These are phyloP conservation scores for Heliconius ethilla DNA, from an alignment of 2,888 invertebrate genomes.

Conservation along the genomic window DNA sequence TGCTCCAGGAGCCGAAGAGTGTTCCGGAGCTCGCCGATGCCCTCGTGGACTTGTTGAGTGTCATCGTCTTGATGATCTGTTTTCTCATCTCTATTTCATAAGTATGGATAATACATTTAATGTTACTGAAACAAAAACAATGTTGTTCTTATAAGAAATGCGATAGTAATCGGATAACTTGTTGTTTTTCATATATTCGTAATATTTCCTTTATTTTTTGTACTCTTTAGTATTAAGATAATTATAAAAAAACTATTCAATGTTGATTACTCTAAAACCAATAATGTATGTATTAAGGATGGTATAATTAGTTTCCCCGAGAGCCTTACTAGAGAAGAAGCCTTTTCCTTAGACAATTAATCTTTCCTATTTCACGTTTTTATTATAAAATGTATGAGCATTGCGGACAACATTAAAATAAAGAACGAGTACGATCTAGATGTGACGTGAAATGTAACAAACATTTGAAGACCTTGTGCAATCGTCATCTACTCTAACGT, in stretches of 20 bases:
- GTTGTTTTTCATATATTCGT: slow-evolving; percentile 82
- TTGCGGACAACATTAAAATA: slow-evolving; percentile 52
- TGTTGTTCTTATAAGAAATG: slow-evolving; percentile 81
- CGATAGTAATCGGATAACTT: slow-evolving; percentile 78
- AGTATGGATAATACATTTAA: slow-evolving; percentile 71
- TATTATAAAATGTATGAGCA: slow-evolving; percentile 52
- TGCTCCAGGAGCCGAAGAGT: slow-evolving; percentile 40
- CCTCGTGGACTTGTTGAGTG: slow-evolving; percentile 47
- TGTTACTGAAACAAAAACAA: slow-evolving; percentile 80
- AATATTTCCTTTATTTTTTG: slow-evolving; percentile 83
- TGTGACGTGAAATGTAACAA: slow-evolving; percentile 35
- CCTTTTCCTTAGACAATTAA: slow-evolving; percentile 78
- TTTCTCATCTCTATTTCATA: slow-evolving; percentile 66
- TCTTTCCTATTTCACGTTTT: slow-evolving; percentile 53
- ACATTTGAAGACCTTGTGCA: slow-evolving; percentile 41
- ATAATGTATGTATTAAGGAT: slow-evolving; percentile 77
- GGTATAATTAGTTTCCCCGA: slow-evolving; percentile 79
- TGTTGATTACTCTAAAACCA: slow-evolving; percentile 82
- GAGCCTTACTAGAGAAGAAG: slow-evolving; percentile 77
- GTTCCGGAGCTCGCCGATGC: slow-evolving; percentile 44
- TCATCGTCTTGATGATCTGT: slow-evolving; percentile 54
- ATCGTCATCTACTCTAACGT: slow-evolving; percentile 63
- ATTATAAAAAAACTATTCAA: slow-evolving; percentile 81
- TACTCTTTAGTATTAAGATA: slow-evolving; percentile 82
- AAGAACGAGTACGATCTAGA: slow-evolving; percentile 40